Evolutionary conservation across 2,797 vertebrate species (phyloP), one percentile per base, ranked within the genome.

Genomic region (Leptatherina wallacei): DNA sequence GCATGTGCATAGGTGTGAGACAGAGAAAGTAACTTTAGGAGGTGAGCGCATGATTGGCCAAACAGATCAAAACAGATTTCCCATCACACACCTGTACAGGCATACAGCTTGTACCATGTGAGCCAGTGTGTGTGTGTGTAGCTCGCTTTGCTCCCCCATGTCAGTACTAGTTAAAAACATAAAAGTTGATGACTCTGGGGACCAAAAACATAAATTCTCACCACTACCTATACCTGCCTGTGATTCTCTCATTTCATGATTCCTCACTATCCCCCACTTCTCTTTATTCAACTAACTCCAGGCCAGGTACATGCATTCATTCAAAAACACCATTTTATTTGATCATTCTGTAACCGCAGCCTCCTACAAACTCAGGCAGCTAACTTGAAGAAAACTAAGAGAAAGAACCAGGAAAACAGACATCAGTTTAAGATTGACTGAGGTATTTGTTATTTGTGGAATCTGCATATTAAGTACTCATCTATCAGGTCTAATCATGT

Each of bases 51-150:
- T 91, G 82, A 80, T 61, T 86, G 82, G 59, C 68, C 75, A 84
- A 77, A 80, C 72, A 72, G 54, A 89, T 81, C 83, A 84, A 89
- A 92, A 87, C 87, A 86, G 59, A 84, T 82, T 62, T 71, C 35
- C 75, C 75, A 81, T 71, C 44, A 75, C 81, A 86, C 88, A 91
- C 87, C 84, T 86, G 86, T 69, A 76, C 52, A 70, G 71, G 57
- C 16, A 44, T n/a, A 70, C 73, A 68, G 69, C 51, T 73, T 54
- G 35, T 63, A 38, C 74, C 33, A 40, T 35, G 33, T 69, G 20
- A 64, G 42, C 24, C 47, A 58, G 35, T 74, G 67, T 61, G 57
- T 76, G 49, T 56, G 16, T 62, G 42, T 61, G 47, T 13, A 40
- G 73, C 55, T 35, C 35, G 32, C 44, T 68, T 69, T 64, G 18